These are phyloP conservation scores for Hydrozoanthus tunicans DNA, from an alignment of 64 coral and sea anemone genomes.

Conservation along the genomic window DNA sequence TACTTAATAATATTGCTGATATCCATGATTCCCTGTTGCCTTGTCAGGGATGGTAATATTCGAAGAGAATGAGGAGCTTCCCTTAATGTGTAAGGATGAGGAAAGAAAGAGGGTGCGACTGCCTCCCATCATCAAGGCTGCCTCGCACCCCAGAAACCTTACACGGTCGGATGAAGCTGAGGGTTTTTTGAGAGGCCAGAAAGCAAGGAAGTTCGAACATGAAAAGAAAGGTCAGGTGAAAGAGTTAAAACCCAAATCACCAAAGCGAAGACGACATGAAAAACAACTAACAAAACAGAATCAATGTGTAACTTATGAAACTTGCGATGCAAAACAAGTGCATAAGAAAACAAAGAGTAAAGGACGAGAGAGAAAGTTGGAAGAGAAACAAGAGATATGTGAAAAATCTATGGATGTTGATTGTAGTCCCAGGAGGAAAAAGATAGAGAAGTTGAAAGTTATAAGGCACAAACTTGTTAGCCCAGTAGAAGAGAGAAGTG, in stretches of 20 bases:
- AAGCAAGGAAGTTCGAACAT: constrained; percentile 74
- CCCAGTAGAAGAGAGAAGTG: constrained; percentile 23
- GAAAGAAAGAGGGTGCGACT: constrained; percentile 64
- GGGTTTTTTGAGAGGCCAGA: constrained; percentile 80
- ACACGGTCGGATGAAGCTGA: constrained; percentile 48
- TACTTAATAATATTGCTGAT: neutral
- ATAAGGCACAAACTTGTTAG: constrained; percentile 25
- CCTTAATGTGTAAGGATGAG: constrained; percentile 19
- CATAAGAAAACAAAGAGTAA: constrained; percentile 13
- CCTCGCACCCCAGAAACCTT: constrained; percentile 64
- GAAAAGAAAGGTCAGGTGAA: constrained; percentile 55
- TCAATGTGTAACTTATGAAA: neutral
- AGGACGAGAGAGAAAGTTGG: neutral
- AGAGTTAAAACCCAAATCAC: constrained; percentile 59
- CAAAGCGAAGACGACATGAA: constrained; percentile 53
- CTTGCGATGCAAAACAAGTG: constrained; percentile 3
- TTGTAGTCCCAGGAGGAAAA: neutral
- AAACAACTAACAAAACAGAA: neutral
- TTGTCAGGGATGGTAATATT: constrained; percentile 51
- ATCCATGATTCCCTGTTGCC: constrained; percentile 52
- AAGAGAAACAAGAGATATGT: constrained; percentile 1
- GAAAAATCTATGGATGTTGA: neutral
- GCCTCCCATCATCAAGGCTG: constrained; percentile 87
- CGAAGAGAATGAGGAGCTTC: constrained; percentile 51
- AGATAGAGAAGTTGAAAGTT: constrained; percentile 45